Evolutionary conservation across 1,140 invertebrate genomes (phyloP).

Genomic region (Orchestia grillus): DNA sequence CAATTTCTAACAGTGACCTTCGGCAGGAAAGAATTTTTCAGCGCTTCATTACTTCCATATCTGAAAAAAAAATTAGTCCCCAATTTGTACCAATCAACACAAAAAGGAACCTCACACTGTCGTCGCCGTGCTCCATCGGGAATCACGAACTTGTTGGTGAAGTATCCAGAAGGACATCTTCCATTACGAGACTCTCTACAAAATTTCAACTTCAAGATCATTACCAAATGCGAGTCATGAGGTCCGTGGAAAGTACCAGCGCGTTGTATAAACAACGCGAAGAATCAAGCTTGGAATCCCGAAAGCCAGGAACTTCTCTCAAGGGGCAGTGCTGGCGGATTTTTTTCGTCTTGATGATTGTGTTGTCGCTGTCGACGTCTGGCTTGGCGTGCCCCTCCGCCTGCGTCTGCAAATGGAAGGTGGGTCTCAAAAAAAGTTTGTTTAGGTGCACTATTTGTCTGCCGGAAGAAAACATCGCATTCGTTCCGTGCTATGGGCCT

Average conservation of each 20-base stretch:
- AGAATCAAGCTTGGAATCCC: conserved; percentile 13
- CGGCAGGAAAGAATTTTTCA: not conserved
- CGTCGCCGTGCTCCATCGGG: not conserved
- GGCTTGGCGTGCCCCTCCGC: conserved; percentile 1
- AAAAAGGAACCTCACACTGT: not conserved
- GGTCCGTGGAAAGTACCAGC: not conserved
- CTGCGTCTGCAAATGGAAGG: conserved; percentile 55
- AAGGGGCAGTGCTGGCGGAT: conserved; percentile 20
- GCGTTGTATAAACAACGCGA: conserved; percentile 38
- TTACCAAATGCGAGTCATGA: conserved; percentile 3
- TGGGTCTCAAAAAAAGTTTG: conserved; percentile 30
- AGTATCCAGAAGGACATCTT: conserved; percentile 13
- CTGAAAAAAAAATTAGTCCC: not conserved
- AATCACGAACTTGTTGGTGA: not conserved
- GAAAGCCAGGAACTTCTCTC: not conserved
- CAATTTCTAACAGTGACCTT: not conserved
- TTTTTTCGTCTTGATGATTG: conserved; percentile 40
- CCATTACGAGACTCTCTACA: not conserved
- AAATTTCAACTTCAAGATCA: conserved; percentile 44
- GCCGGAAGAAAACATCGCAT: not conserved
- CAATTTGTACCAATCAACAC: not conserved
- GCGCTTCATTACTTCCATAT: not conserved
- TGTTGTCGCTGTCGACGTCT: conserved; percentile 40
- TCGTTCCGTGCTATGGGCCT: not conserved
- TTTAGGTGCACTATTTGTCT: not conserved